These are phyloP conservation scores for Salvator merianae DNA, from an alignment of 2,113 vertebrate genomes.

Conservation along the genomic window DNA sequence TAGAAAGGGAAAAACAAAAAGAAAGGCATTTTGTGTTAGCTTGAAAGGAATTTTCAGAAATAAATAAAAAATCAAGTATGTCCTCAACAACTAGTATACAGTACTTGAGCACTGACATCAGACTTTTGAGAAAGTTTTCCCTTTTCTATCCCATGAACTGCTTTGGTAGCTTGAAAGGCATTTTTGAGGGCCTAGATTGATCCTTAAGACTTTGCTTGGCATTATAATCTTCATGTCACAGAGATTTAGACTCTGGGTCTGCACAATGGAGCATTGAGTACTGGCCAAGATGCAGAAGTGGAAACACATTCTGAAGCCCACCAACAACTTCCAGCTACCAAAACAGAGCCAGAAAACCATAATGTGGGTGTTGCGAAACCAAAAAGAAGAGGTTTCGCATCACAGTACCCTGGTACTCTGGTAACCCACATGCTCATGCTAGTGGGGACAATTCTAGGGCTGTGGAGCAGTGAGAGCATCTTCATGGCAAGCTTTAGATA, in stretches of 20 bases:
- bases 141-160: background rate
- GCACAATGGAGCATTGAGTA: too few species aligned
- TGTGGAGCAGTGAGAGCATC: too few species aligned
- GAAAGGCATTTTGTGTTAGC: background rate
- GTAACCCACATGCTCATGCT: too few species aligned
- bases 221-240: background rate
- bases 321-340: too few species aligned
- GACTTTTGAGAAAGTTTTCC: background rate
- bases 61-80: fast-evolving
- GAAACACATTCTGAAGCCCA: too few species aligned
- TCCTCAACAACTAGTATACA: fast-evolving
- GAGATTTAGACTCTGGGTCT: background rate
- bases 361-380: too few species aligned
- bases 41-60: background rate
- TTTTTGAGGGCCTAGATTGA: too few species aligned
- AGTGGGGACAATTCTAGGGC: too few species aligned
- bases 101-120: background rate
- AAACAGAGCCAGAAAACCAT: too few species aligned
- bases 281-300: too few species aligned
- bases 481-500: too few species aligned
- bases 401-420: background rate
- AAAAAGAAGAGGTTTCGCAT: background rate
- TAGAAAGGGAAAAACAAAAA: background rate
- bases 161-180: background rate
- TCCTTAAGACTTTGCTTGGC: background rate